Evolutionary conservation across 2,888 invertebrate genomes (phyloP), one percentile per base, ranked within the genome.

Genomic region (Drosophila maculinotata): DNA sequence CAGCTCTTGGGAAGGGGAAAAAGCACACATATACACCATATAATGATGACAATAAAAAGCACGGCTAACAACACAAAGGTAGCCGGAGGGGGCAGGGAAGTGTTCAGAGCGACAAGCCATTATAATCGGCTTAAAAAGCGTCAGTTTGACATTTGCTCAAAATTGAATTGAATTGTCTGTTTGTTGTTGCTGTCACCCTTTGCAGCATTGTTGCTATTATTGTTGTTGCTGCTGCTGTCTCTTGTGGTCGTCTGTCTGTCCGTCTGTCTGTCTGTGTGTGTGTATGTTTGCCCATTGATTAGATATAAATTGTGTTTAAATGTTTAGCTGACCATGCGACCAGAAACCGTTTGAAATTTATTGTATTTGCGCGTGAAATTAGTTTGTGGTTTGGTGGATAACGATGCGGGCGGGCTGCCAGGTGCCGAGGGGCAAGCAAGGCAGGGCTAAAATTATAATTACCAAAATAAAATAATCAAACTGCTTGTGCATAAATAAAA

Each of bases 151-250:
- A 78, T 78, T 74, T 74, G 65, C 59, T 67, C 42, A 41, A 62
- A 76, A 62, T 66, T 82, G 68, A 80, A 82, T 82, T 69, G 69
- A 83, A 79, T 79, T 79, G 78, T 69, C 84, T 82, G 77, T 66
- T 75, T 33, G 38, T 49, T 56, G 38, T 26, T 53, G 31, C 41
- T 33, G 59, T 47, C 52, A 44, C 33, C 44, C 28, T 42, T 25
- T 56, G 10, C 12, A 25, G 28, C 64, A 76, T 31, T 45, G 58
- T 60, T 56, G 35, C 20, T 38, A 8, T 35, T 52, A 30, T 36
- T 41, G 17, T 14, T 15, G 6, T 20, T 20, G 20, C 4, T 20
- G 20, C 20, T 20, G 20, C 20, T 51, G 14, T n/a, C n/a, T n/a
- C n/a, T n/a, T n/a, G n/a, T 30, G 14, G n/a, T 14, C 30, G 12